These are phyloP conservation scores for Lonchura striata DNA, from an alignment of 2,113 vertebrate genomes.

Conservation along the genomic window DNA sequence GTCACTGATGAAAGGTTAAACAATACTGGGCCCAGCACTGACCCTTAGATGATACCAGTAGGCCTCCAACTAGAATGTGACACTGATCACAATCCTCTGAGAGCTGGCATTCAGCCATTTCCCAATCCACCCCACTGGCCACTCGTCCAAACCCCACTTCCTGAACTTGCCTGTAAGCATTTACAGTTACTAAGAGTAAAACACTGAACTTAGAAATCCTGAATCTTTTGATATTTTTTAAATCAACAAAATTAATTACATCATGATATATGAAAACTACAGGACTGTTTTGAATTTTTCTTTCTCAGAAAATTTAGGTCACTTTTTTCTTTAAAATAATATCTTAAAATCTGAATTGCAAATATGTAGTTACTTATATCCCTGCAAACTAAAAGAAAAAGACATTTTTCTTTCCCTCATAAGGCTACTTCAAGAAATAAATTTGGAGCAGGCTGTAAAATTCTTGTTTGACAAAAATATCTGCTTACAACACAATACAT, in stretches of 20 bases:
- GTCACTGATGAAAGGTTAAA: background rate
- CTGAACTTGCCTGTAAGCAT: background rate
- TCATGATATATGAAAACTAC: background rate
- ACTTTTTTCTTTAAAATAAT: background rate
- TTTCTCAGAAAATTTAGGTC: background rate
- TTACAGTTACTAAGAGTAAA: background rate
- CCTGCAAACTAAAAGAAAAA: background rate
- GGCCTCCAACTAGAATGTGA: background rate
- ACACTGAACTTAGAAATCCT: background rate
- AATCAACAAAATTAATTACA: background rate
- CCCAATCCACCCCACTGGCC: background rate
- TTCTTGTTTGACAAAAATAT: background rate
- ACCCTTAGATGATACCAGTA: background rate
- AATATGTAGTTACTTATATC: background rate
- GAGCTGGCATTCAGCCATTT: background rate
- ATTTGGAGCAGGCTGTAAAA: background rate
- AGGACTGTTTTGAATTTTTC: background rate
- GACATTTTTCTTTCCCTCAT: background rate
- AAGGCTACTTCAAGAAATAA: background rate
- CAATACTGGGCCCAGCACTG: background rate
- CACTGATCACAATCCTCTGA: background rate
- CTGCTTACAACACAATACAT: background rate
- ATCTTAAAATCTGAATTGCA: background rate
- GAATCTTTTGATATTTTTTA: background rate
- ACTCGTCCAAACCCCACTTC: fast-evolving